phyloP scores from a whole-genome alignment of 2,113 vertebrate genomes.

The Ginglymostoma cirratum region DNA sequence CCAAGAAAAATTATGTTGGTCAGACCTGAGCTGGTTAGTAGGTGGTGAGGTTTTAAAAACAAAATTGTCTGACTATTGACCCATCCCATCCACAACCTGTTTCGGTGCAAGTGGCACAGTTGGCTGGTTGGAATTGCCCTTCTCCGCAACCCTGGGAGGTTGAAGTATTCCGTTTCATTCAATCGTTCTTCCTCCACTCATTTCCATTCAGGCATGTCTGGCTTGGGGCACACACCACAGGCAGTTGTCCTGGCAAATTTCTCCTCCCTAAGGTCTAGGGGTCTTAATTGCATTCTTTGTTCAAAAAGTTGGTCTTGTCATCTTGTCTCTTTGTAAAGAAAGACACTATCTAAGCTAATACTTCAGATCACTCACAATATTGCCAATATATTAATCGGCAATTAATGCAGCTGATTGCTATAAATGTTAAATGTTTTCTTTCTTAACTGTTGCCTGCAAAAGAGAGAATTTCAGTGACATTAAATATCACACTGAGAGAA shows the following conservation, averaged over 20 bases:
- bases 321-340: not conserved
- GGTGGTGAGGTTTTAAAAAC: not conserved
- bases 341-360: not conserved
- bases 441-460: not conserved
- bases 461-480: not conserved
- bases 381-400: not conserved
- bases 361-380: not conserved
- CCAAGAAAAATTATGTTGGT: not conserved
- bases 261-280: not conserved
- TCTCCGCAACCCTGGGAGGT: not conserved
- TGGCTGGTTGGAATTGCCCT: not conserved
- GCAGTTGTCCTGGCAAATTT: not conserved
- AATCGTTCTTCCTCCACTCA: not conserved
- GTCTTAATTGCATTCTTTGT: not conserved
- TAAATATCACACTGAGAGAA: not conserved
- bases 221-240: not conserved
- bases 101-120: too few species aligned
- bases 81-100: not conserved
- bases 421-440: not conserved
- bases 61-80: not conserved
- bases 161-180: not conserved
- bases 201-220: not conserved
- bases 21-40: not conserved
- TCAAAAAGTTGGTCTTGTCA: not conserved
- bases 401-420: not conserved